These are phyloP conservation scores for Xenopus petersii DNA, from an alignment of 2,797 vertebrate species.

Conservation along the genomic window DNA sequence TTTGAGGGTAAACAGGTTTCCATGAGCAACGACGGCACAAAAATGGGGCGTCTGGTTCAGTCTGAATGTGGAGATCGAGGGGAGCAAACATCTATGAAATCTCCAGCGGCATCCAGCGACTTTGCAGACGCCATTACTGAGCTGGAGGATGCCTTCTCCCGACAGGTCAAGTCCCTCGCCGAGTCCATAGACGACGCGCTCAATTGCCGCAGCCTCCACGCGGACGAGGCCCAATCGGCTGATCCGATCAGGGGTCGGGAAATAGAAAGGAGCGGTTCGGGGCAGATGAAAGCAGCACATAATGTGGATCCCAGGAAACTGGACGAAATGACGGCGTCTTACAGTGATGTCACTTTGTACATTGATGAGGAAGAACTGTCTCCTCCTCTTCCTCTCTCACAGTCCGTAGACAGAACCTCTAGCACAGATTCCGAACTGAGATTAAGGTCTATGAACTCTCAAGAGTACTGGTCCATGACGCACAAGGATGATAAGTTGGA, in stretches of 20 bases:
- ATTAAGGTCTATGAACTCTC: slow-evolving; percentile 77
- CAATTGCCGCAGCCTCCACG: slow-evolving; percentile 89
- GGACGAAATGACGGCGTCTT: slow-evolving; percentile 92
- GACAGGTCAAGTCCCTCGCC: slow-evolving; percentile 93
- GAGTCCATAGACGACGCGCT: slow-evolving; percentile 95
- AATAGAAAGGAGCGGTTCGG: slow-evolving; percentile 70
- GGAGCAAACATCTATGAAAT: slow-evolving; percentile 73
- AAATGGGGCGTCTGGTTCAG: slow-evolving; percentile 75
- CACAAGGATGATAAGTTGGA: slow-evolving; percentile 87
- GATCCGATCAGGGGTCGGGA: slow-evolving; percentile 68
- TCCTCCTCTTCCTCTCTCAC: slow-evolving; percentile 81
- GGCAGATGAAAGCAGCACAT: slow-evolving; percentile 70
- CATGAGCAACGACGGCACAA: slow-evolving; percentile 74
- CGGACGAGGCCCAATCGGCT: slow-evolving; percentile 75
- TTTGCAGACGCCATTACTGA: slow-evolving; percentile 92
- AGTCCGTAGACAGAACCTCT: slow-evolving; percentile 77
- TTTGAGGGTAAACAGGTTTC: slow-evolving; percentile 95
- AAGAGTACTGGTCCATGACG: slow-evolving; percentile 90
- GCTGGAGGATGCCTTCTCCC: slow-evolving; percentile 92
- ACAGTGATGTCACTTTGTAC: slow-evolving; percentile 93
- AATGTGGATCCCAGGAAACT: slow-evolving; percentile 75
- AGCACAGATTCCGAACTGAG: slow-evolving; percentile 84
- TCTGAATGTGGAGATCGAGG: slow-evolving; percentile 76
- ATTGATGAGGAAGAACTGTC: slow-evolving; percentile 96
- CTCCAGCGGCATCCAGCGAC: slow-evolving; percentile 78